Conservation (phyloP, 2,888 invertebrate species). For the Malthinus seriepunctatus region DNA sequence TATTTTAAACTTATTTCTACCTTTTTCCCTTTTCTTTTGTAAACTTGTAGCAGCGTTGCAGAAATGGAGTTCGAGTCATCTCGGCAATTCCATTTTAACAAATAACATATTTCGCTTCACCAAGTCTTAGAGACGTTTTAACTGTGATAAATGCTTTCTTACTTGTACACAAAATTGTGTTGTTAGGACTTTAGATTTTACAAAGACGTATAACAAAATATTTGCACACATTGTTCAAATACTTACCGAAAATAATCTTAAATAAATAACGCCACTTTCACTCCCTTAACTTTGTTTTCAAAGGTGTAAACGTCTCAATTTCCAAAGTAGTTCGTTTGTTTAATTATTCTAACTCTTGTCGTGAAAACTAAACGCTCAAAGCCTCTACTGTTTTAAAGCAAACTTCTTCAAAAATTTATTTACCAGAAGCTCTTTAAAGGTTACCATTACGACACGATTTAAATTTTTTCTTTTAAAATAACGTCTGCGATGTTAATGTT, state of each 20-base stretch:
- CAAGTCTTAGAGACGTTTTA: constrained; percentile 12
- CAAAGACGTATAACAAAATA: constrained; percentile 6
- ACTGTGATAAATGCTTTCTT: constrained; percentile 9
- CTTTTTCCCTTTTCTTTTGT: constrained; percentile 12
- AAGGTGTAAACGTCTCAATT: too few relatives aligned
- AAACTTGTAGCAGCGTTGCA: not conserved
- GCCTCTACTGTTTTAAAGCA: too few relatives aligned
- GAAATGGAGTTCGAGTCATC: constrained; percentile 23
- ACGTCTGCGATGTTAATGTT: too few relatives aligned
- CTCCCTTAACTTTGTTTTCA: too few relatives aligned
- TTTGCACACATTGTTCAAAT: constrained; percentile 4
- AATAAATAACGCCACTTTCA: not conserved
- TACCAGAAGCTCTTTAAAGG: too few relatives aligned
- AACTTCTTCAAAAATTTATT: too few relatives aligned
- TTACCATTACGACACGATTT: too few relatives aligned
- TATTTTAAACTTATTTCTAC: too few relatives aligned
- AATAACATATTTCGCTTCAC: constrained; percentile 21
- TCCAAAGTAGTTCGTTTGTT: too few relatives aligned
- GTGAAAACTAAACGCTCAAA: too few relatives aligned
- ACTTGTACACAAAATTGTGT: constrained; percentile 7
- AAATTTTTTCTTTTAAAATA: too few relatives aligned
- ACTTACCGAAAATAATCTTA: not conserved
- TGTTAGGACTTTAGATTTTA: constrained; percentile 2
- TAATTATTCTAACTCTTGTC: too few relatives aligned
- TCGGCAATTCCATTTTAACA: constrained; percentile 11